Evolutionary conservation across 1,140 invertebrate species (phyloP), one percentile per base, ranked within the genome.

Genomic region (Zaprionus taronus): DNA sequence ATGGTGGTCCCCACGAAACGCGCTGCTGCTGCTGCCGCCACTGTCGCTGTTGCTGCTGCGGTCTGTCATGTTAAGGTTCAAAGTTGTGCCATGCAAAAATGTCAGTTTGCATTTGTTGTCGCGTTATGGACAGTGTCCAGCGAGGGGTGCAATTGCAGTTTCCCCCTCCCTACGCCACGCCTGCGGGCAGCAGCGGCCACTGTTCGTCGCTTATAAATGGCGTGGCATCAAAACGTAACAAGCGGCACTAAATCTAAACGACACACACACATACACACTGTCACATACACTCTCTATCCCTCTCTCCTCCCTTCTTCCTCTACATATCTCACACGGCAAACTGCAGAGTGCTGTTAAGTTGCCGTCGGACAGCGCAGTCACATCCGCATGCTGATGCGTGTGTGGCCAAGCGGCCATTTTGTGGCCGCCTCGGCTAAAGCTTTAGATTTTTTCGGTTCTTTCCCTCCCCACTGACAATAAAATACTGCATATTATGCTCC

Each of bases 171-270:
- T n/a, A 2, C 41, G 2, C 20, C 22, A 5, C 11, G 47, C 4
- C 47, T 24, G 47, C 47, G 47, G 47, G 5, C 3, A 51, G 47
- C 4, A 22, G 47, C 17, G 51, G 2, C 4, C 57, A 66, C 73
- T 73, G 53, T 60, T 61, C 53, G 79, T 53, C 81, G 79, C 81
- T 90, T 90, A 90, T 90, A 90, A 90, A 90, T 90, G 85, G 78
- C 79, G 76, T 66, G 63, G 78, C 85, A 90, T 90, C 85, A 90
- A 90, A 90, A 80, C 85, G 75, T 85, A 90, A 90, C 85, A 90
- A 90, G 85, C 85, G 81, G 81, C 85, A 90, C 85, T 90, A 90
- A 90, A 90, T 90, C 85, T 90, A 90, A 90, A 82, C 79, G 85
- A 80, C 83, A 73, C 72, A 79, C 77, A 76, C 56, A 73, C 34